phyloP scores from a whole-genome alignment of 53 echinoderm and acorn worm species.

The Stichopus horrens region DNA sequence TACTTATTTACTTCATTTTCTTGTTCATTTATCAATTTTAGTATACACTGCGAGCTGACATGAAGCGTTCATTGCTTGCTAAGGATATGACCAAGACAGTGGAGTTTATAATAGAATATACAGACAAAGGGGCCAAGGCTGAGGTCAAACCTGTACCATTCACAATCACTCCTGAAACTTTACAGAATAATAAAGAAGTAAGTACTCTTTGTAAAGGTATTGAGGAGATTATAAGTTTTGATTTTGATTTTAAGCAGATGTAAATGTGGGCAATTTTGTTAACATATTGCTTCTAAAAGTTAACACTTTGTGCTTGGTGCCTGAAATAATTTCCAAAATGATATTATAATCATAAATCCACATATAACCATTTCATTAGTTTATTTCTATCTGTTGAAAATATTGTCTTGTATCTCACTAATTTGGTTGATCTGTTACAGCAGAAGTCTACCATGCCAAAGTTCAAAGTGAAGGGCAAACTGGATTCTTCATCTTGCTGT shows the following conservation, averaged over 20 bases:
- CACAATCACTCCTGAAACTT: conserved; percentile 78
- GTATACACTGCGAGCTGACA: conserved; percentile 88
- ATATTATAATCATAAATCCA: no score
- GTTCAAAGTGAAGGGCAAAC: conserved; percentile 81
- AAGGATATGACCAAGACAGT: conserved; percentile 85
- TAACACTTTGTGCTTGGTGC: no score
- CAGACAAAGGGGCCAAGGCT: conserved; percentile 72
- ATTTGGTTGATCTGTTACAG: not conserved
- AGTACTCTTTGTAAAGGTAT: conserved; percentile 4
- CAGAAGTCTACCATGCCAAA: conserved; percentile 79
- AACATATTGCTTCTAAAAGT: no score
- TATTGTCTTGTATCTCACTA: not conserved
- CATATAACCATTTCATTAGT: no score
- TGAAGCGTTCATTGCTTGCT: conserved; percentile 83
- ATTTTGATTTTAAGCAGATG: no score
- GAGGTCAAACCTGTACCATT: conserved; percentile 81
- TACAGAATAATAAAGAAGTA: conserved; percentile 94
- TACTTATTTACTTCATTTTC: not conserved
- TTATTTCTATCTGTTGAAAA: no score
- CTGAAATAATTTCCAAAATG: no score
- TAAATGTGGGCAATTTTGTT: no score
- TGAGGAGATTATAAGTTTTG: no score
- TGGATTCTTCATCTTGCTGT: conserved; percentile 91
- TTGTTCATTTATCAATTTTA: conserved; percentile 44
- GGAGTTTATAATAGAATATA: conserved; percentile 96